Evolutionary conservation across 2,888 invertebrate genomes (phyloP).

Genomic region (Caenorhabditis sp.): DNA sequence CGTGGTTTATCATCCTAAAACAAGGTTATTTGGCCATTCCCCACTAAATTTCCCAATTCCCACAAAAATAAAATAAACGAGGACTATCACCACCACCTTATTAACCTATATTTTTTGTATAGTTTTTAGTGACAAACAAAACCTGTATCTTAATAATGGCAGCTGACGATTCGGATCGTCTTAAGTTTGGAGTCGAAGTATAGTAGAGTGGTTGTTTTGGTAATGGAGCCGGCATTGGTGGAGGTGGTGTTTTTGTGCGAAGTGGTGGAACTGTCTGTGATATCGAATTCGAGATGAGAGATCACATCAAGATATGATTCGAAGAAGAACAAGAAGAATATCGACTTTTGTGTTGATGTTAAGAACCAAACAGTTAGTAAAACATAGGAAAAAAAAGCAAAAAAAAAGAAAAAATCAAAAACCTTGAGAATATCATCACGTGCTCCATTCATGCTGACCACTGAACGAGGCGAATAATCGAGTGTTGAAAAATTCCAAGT

Average conservation of each 20-base stretch:
- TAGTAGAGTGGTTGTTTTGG: slow-evolving; percentile 27
- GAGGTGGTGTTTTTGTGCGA: slow-evolving; percentile 35
- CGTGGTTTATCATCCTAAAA: slow-evolving; percentile 63
- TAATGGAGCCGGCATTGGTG: slow-evolving; percentile 21
- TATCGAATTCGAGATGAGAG: not conserved
- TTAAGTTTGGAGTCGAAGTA: slow-evolving; percentile 39
- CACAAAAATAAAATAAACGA: not conserved
- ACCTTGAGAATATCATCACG: slow-evolving; percentile 65
- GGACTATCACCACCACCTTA: not conserved
- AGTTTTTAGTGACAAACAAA: slow-evolving; percentile 10
- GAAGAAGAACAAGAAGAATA: not conserved
- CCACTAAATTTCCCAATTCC: not conserved
- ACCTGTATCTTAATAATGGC: slow-evolving; percentile 46
- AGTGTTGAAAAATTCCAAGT: slow-evolving; percentile 68
- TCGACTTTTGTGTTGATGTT: too few species aligned
- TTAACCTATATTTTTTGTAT: too few species aligned
- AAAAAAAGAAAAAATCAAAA: slow-evolving; percentile 7
- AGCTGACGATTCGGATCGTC: slow-evolving; percentile 9
- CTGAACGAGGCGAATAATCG: slow-evolving; percentile 68
- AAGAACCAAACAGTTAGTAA: too few species aligned
- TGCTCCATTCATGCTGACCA: slow-evolving; percentile 69
- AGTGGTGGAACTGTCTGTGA: slow-evolving; percentile 37
- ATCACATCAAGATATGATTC: not conserved
- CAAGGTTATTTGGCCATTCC: not conserved
- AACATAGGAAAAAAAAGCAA: not conserved